Base-by-base conservation (phyloP, 2,113 vertebrate species). In the Hemicordylus capensis region DNA sequence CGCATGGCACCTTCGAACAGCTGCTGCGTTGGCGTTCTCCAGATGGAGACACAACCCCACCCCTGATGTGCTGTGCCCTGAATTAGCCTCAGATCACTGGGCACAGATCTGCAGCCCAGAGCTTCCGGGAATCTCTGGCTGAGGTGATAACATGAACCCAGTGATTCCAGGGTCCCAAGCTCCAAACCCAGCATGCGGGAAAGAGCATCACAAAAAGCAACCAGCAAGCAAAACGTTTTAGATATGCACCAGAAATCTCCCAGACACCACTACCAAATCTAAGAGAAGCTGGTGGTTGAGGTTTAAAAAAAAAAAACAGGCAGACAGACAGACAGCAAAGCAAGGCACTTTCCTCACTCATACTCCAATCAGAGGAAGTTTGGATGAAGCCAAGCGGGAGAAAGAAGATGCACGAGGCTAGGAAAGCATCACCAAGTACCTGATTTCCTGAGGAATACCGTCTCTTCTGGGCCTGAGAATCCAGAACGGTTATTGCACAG, bases 381-480 rank as follows among this genome's bases (percentile, higher is more conserved):
- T n/a, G n/a, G n/a, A n/a, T n/a, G 26, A 31, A 15, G 44, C 31
- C n/a, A 54, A 3, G 34, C 10, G 28, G 39, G n/a, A 0, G 6
- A 42, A 72, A 66, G 72, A 51, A 22, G 39, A 54, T 44, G 78
- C 44, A 22, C 9, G 63, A 2, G 54, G 34, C 10, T 1, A 20
- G 54, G 31, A 10, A 48, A 58, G 51, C 28, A 2, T 39, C 67
- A 69, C 70, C 54, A 39, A 85, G 93, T 98, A 99, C 98, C 98
- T 99, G 97, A n/a, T 97, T 97, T 95, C 98, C 97, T 6, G 98
- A 97, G 88, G 98, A 97, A 92, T 98, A 99, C 91, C 98, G 97
- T 95, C 98, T 99, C 98, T 98, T 99, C 97, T 98, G 98, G 80
- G 98, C 97, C 98, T 98, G 96, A 94, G 89, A 86, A 94, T 97